Percentiles rank a stretch among this genome's conserved stretches.
These are phyloP conservation scores for Lobophora halterata DNA, from an alignment of 2,888 invertebrate genomes.

Conservation along the genomic window DNA sequence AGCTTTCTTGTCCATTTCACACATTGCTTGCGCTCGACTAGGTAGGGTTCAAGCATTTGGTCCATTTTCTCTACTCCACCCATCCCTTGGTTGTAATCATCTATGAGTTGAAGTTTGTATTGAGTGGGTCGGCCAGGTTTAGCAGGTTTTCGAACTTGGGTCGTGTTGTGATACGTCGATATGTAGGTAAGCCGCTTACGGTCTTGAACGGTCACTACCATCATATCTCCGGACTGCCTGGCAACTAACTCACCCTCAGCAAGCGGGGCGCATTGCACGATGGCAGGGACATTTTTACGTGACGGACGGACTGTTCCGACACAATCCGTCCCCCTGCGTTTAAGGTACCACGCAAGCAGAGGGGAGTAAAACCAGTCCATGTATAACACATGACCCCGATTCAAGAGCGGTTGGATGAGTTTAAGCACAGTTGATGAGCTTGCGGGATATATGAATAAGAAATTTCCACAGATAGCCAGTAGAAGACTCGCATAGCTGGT, in stretches of 20 bases:
- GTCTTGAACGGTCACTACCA: conserved; percentile 6
- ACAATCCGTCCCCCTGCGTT: conserved; percentile 23
- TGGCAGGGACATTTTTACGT: conserved; percentile 11
- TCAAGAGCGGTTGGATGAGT: conserved; percentile 8
- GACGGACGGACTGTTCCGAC: conserved; percentile 17
- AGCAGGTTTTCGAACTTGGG: conserved; percentile 6
- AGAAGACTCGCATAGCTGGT: conserved; percentile 23
- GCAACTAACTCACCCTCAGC: conserved; percentile 18
- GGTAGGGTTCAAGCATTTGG: conserved; percentile 15
- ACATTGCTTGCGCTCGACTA: conserved; percentile 15
- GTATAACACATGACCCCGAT: conserved; percentile 15
- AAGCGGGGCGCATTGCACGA: conserved; percentile 16
- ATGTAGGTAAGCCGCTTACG: conserved; percentile 6
- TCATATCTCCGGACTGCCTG: conserved; percentile 23
- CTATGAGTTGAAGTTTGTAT: conserved; percentile 1
- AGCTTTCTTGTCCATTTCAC: conserved; percentile 11
- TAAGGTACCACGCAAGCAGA: conserved; percentile 17
- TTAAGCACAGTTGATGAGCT: conserved; percentile 8
- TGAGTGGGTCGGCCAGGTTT: conserved; percentile 7
- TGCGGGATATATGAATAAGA: conserved; percentile 19
- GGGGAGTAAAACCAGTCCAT: conserved; percentile 19
- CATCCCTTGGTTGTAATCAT: conserved; percentile 13
- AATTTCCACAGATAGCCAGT: conserved; percentile 27
- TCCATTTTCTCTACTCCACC: conserved; percentile 16
- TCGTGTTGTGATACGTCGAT: conserved; percentile 7